A percentile compares a stretch with the other conserved stretches of the same genome.
Evolutionary conservation across 2,113 vertebrate genomes (phyloP).

Genomic region (Neofelis nebulosa): DNA sequence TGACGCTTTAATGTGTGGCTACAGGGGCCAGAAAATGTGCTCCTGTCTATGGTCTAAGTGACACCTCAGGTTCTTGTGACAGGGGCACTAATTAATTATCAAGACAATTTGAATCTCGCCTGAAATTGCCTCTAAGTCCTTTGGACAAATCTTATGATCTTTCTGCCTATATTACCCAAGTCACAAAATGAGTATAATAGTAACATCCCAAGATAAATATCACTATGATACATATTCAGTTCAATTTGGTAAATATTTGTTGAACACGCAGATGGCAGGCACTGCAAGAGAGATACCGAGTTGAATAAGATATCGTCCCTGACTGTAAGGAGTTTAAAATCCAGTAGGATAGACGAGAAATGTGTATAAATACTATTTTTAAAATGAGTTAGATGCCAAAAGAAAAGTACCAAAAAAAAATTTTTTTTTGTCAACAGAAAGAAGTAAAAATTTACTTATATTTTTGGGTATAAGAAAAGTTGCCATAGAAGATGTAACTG

Average conservation of each 20-base stretch:
- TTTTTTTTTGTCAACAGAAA: not conserved
- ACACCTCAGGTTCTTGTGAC: not conserved
- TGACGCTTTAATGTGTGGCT: not conserved
- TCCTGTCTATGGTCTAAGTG: not conserved
- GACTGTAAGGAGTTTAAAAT: slow-evolving; percentile 8
- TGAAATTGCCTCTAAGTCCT: not conserved
- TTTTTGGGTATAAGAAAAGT: not conserved
- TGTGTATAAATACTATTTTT: not conserved
- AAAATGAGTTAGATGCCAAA: slow-evolving; percentile 16
- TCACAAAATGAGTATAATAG: not conserved
- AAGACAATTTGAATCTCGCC: slow-evolving; percentile 24
- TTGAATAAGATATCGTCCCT: not conserved
- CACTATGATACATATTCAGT: not conserved
- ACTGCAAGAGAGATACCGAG: not conserved
- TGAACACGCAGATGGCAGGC: not conserved
- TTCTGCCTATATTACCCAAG: not conserved
- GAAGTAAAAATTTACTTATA: slow-evolving; percentile 12
- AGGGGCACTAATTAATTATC: not conserved
- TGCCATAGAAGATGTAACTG: not conserved
- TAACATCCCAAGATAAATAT: not conserved
- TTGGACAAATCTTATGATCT: not conserved
- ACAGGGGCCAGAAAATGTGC: not conserved
- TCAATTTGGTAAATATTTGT: slow-evolving; percentile 23
- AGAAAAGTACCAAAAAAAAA: not conserved
- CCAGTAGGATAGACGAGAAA: not conserved